Base-by-base conservation (phyloP, 2,797 vertebrate species). In the Astyanax mexicanus region DNA sequence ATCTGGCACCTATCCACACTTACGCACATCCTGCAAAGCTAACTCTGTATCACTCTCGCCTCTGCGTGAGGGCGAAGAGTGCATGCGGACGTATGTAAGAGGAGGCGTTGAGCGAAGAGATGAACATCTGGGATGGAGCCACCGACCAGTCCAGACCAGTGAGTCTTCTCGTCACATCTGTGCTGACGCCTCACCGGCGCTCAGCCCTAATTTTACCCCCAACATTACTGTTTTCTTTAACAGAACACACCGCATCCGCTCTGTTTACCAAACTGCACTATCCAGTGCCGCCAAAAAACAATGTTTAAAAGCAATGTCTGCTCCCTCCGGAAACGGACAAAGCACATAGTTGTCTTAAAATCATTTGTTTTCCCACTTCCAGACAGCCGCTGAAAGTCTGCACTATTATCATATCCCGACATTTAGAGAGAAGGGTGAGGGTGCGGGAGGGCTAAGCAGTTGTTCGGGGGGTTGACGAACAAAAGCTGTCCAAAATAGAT, bases 41-140 rank as follows among this genome's bases (percentile, higher is more conserved):
- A 89, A 61, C 67, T 2, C 75, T 64, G 55, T 17, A 51, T 88
- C 86, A 77, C 77, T 79, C 77, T 52, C 80, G 79, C 83, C 78
- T 86, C 83, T 74, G 67, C 72, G 52, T 38, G 5, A 51, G 45
- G 75, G 77, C 49, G 7, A 66, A 84, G 80, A 82, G 73, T 32
- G 57, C 11, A 15, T 64, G 55, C 38, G 74, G 79, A 89, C 83
- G 80, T 81, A 52, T 19, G 54, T 80, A 79, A 70, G 86, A 75
- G 71, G 74, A 66, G 72, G 84, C 84, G 89, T 86, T 86, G 84
- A 90, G 77, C 81, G 65, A 80, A 69, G 52, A 83, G 86, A 90
- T 89, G 87, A 89, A 87, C 83, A 87, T 89, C 81, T 85, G 75
- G 84, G 82, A 80, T 75, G 75, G 80, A 88, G 78, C 75, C 64